These are phyloP conservation scores for Chrysodeixis includens DNA, from an alignment of 2,888 invertebrate species.

Conservation along the genomic window DNA sequence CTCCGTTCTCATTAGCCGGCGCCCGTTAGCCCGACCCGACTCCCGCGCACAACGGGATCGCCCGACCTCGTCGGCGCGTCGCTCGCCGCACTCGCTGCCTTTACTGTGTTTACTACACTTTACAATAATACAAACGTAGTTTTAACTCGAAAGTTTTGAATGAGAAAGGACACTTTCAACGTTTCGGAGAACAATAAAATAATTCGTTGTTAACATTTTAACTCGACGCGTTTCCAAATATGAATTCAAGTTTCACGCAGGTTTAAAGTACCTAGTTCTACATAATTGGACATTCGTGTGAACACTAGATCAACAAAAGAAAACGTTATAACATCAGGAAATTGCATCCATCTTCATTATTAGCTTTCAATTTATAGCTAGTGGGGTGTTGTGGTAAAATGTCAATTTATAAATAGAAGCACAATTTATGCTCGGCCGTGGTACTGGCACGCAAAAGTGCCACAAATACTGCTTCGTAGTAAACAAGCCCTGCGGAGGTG, in stretches of 20 bases:
- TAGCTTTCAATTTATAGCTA: slow-evolving; percentile 25
- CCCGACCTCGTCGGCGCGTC: slow-evolving; percentile 61
- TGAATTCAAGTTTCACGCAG: neutral
- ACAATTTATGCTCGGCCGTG: slow-evolving; percentile 55
- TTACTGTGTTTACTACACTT: slow-evolving; percentile 60
- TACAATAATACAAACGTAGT: slow-evolving; percentile 55
- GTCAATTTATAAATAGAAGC: slow-evolving; percentile 55
- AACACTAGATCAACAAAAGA: neutral
- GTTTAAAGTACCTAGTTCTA: neutral
- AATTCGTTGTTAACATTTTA: neutral
- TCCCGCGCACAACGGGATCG: slow-evolving; percentile 78
- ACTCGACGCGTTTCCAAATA: neutral
- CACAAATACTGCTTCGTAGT: slow-evolving; percentile 71
- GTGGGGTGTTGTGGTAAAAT: slow-evolving; percentile 30
- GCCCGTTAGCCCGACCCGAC: slow-evolving; percentile 83
- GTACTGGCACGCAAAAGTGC: slow-evolving; percentile 69
- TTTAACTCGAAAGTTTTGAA: slow-evolving; percentile 37
- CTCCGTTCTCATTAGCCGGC: slow-evolving; percentile 84
- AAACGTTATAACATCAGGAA: slow-evolving; percentile 5
- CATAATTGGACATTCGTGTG: neutral
- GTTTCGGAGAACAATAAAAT: slow-evolving; percentile 7
- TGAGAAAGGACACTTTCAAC: slow-evolving; percentile 22
- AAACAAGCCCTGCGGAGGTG: slow-evolving; percentile 76
- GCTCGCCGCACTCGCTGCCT: slow-evolving; percentile 44
- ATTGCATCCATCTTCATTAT: slow-evolving; percentile 16